Percentiles rank a stretch among this genome's conserved stretches.
Conservation (phyloP, 2,113 vertebrate species). For the Gobio gobio region DNA sequence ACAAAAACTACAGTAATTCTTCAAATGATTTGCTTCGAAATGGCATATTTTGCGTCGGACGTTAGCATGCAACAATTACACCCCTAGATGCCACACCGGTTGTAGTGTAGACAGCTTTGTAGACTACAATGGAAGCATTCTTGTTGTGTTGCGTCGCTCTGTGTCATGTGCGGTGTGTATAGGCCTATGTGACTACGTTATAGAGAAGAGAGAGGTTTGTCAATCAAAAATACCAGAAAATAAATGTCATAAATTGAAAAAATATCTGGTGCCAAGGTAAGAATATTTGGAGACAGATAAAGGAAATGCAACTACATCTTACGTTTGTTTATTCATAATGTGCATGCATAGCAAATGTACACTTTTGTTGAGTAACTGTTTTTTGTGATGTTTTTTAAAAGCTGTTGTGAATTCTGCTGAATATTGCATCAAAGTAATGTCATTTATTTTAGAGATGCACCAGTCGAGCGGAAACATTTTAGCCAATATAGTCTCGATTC, state of each 20-base stretch:
- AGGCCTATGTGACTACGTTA: not conserved
- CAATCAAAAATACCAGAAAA: not conserved
- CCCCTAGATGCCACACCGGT: not conserved
- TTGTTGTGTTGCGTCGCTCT: not conserved
- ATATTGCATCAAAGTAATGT: not conserved
- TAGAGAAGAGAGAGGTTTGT: not conserved
- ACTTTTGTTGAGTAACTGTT: not conserved
- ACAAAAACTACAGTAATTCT: not conserved
- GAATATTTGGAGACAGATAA: not conserved
- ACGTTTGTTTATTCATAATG: not conserved
- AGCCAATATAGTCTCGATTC: no score
- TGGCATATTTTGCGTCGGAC: not conserved
- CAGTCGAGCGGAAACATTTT: no score
- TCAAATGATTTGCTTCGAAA: not conserved
- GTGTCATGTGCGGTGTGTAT: not conserved
- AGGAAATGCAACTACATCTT: not conserved
- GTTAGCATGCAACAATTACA: not conserved
- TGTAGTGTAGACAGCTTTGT: not conserved
- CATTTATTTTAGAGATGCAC: not conserved
- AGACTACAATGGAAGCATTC: not conserved
- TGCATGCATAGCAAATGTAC: not conserved
- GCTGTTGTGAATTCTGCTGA: not conserved
- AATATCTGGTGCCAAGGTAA: not conserved
- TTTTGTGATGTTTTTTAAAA: not conserved
- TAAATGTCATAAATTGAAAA: not conserved